A percentile compares a stretch with the other conserved stretches of the same genome.
Evolutionary conservation across 2,113 vertebrate genomes (phyloP).

Genomic region (Irena cyanogastra): DNA sequence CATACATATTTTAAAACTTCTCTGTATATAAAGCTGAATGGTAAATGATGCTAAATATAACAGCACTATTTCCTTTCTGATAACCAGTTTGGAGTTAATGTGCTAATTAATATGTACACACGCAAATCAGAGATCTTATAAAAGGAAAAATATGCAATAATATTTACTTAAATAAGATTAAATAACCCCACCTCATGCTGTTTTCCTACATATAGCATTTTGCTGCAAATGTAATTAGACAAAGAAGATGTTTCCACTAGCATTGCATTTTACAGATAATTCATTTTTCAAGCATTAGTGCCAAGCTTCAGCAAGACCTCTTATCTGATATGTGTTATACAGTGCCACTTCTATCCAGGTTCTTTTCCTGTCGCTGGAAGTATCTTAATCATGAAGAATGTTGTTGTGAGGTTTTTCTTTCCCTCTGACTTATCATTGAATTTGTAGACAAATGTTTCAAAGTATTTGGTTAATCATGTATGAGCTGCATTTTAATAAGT

Average conservation of each 20-base stretch:
- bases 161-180: neutral
- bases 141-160: neutral
- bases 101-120: neutral
- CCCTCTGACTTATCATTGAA: neutral
- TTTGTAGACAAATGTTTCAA: neutral
- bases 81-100: neutral
- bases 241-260: neutral
- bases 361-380: neutral
- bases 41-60: slow-evolving; percentile 28
- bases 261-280: neutral
- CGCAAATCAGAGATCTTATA: neutral
- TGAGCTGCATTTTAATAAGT: neutral
- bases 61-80: neutral
- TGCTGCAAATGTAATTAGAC: slow-evolving; percentile 5
- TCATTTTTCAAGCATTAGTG: neutral
- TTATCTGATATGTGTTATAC: neutral
- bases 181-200: neutral
- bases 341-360: neutral
- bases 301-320: neutral
- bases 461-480: neutral
- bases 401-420: neutral
- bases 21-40: slow-evolving; percentile 18
- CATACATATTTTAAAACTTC: slow-evolving; percentile 48
- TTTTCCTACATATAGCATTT: neutral
- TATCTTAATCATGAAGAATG: neutral